These are phyloP conservation scores for Riparia riparia DNA, from an alignment of 2,113 vertebrate genomes.

Conservation along the genomic window DNA sequence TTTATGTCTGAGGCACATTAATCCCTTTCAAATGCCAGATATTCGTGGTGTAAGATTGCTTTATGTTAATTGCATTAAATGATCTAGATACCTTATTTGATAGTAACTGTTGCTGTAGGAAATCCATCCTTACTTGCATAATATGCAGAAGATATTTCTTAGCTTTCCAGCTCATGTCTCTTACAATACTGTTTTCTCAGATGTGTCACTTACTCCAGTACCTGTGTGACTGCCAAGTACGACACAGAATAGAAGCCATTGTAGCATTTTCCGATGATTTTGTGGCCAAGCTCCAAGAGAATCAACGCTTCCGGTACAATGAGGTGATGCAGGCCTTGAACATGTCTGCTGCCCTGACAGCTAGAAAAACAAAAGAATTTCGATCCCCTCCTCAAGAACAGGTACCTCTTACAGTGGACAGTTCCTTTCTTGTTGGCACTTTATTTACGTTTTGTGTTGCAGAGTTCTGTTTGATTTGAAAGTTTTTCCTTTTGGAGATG, in stretches of 20 bases:
- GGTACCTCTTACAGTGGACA: conserved; percentile 68
- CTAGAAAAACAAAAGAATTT: conserved; percentile 96
- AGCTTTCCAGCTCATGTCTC: background rate
- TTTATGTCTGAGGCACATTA: background rate
- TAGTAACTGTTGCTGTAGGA: background rate
- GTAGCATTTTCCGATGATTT: conserved; percentile 97
- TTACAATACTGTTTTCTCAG: conserved; percentile 62
- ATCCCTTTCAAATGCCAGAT: background rate
- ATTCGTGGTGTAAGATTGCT: background rate
- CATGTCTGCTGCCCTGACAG: conserved; percentile 96
- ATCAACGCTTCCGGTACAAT: conserved; percentile 95
- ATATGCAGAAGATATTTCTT: background rate
- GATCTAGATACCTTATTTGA: background rate
- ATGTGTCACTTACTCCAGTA: conserved; percentile 97
- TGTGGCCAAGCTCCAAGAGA: conserved; percentile 93
- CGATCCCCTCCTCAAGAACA: conserved; percentile 95
- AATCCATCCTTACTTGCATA: background rate
- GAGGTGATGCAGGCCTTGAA: conserved; percentile 98
- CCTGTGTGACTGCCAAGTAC: conserved; percentile 94
- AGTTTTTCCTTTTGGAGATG: background rate
- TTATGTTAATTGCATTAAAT: background rate
- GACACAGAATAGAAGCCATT: conserved; percentile 94
- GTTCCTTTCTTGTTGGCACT: background rate
- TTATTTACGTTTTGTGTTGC: background rate
- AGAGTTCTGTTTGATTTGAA: background rate